phyloP scores from a whole-genome alignment of 2,888 invertebrate species.

The Phyllotreta cruciferae region DNA sequence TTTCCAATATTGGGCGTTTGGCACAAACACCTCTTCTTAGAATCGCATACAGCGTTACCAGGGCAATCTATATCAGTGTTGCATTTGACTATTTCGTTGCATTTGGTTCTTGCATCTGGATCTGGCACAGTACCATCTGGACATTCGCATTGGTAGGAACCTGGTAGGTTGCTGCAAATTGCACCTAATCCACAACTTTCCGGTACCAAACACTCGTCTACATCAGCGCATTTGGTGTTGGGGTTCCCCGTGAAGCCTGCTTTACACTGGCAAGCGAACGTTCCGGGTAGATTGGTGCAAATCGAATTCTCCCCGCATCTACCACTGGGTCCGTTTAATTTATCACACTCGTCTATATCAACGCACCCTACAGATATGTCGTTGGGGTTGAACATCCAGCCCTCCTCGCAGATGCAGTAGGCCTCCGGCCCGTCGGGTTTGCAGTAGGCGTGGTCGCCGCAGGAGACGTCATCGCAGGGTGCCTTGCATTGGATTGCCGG shows the following conservation, averaged over 20 bases:
- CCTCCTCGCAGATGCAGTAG: conserved; percentile 90
- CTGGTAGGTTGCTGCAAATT: conserved; percentile 78
- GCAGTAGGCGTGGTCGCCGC: conserved; percentile 87
- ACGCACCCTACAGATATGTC: conserved; percentile 90
- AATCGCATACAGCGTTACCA: conserved; percentile 87
- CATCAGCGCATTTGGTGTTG: conserved; percentile 78
- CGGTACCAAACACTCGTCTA: conserved; percentile 79
- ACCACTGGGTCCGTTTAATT: conserved; percentile 76
- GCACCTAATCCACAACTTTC: conserved; percentile 83
- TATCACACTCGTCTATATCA: conserved; percentile 92
- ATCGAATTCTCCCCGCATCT: conserved; percentile 84
- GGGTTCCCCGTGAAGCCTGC: conserved; percentile 88
- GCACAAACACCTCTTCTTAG: conserved; percentile 80
- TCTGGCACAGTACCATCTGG: conserved; percentile 83
- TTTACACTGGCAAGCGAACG: conserved; percentile 82
- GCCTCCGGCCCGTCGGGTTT: conserved; percentile 89
- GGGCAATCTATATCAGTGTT: conserved; percentile 80
- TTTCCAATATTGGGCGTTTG: conserved; percentile 92
- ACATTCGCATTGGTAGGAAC: conserved; percentile 81
- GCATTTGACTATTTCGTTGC: conserved; percentile 84
- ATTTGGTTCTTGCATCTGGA: conserved; percentile 82
- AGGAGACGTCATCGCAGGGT: conserved; percentile 90
- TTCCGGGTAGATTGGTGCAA: conserved; percentile 82
- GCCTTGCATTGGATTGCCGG: conserved; percentile 83
- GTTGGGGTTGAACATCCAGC: conserved; percentile 90